phyloP scores from a whole-genome alignment of 2,888 invertebrate species.

The Taenaris catops region DNA sequence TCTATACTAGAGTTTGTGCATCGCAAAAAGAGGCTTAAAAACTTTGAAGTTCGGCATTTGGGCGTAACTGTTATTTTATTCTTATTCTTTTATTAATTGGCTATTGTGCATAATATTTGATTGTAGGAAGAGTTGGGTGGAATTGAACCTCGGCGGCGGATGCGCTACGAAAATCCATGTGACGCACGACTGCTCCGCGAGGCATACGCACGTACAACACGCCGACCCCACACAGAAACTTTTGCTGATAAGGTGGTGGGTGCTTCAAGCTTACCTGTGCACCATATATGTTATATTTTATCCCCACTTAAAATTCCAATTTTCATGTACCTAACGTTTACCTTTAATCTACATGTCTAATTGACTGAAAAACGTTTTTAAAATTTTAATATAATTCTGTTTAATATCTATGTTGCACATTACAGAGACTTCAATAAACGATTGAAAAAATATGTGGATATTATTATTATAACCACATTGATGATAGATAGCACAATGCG shows the following conservation, averaged over 20 bases:
- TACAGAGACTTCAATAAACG: conserved; percentile 9
- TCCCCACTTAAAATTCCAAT: background rate
- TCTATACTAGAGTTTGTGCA: too few species aligned
- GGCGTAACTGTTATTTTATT: too few species aligned
- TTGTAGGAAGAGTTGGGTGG: conserved; percentile 81
- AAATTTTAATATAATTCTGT: too few species aligned
- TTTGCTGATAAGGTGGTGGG: conserved; percentile 69
- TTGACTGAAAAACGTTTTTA: too few species aligned
- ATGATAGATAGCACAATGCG: too few species aligned
- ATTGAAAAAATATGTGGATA: background rate
- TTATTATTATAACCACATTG: too few species aligned
- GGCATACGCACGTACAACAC: conserved; percentile 66
- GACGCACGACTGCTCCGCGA: conserved; percentile 67
- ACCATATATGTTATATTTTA: conserved; percentile 18
- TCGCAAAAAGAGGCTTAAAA: too few species aligned
- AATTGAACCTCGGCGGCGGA: conserved; percentile 72
- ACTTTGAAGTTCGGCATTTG: too few species aligned
- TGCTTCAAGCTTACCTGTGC: conserved; percentile 20
- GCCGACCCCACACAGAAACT: conserved; percentile 67
- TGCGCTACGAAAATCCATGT: conserved; percentile 66
- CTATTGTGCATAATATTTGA: too few species aligned
- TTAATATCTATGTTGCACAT: conserved; percentile 20
- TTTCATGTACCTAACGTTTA: too few species aligned
- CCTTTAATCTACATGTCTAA: too few species aligned
- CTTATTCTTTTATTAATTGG: too few species aligned